phyloP scores from a whole-genome alignment of 2,888 invertebrate species.

The Mythimna lalbum region DNA sequence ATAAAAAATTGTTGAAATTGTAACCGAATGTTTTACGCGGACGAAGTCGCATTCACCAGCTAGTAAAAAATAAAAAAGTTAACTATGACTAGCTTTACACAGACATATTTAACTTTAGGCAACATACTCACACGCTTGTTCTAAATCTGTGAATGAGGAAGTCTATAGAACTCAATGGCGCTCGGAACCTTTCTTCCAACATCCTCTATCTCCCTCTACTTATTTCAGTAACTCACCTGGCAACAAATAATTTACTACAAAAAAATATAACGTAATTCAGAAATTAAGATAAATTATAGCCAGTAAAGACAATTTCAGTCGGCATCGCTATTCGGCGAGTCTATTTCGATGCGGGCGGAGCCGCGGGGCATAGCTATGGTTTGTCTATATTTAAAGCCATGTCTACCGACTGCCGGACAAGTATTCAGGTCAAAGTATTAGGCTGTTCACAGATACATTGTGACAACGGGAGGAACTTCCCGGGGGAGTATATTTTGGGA shows the following conservation, averaged over 20 bases:
- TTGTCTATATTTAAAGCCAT: slow-evolving; percentile 61
- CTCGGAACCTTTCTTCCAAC: slow-evolving; percentile 10
- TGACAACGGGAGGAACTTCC: slow-evolving; percentile 32
- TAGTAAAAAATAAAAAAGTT: neutral
- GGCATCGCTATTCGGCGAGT: slow-evolving; percentile 37
- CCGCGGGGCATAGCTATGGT: slow-evolving; percentile 39
- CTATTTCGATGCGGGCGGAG: slow-evolving; percentile 51
- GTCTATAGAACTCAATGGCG: slow-evolving; percentile 19
- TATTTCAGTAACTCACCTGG: slow-evolving; percentile 50
- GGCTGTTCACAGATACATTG: slow-evolving; percentile 42
- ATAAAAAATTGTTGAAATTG: too few species aligned
- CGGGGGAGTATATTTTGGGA: slow-evolving; percentile 16
- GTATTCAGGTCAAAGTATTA: slow-evolving; percentile 63
- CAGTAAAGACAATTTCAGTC: slow-evolving; percentile 41
- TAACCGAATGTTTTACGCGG: too few species aligned
- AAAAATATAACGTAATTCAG: slow-evolving; percentile 38
- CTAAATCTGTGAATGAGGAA: slow-evolving; percentile 26
- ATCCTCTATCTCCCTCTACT: slow-evolving; percentile 13
- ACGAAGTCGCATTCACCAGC: too few species aligned
- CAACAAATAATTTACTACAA: slow-evolving; percentile 35
- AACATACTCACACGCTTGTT: neutral
- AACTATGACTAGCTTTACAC: neutral
- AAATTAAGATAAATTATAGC: slow-evolving; percentile 41
- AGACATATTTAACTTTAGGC: neutral
- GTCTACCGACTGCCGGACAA: slow-evolving; percentile 38